Evolutionary conservation across 2,888 invertebrate genomes (phyloP).

Genomic region (Drosophila conformis): DNA sequence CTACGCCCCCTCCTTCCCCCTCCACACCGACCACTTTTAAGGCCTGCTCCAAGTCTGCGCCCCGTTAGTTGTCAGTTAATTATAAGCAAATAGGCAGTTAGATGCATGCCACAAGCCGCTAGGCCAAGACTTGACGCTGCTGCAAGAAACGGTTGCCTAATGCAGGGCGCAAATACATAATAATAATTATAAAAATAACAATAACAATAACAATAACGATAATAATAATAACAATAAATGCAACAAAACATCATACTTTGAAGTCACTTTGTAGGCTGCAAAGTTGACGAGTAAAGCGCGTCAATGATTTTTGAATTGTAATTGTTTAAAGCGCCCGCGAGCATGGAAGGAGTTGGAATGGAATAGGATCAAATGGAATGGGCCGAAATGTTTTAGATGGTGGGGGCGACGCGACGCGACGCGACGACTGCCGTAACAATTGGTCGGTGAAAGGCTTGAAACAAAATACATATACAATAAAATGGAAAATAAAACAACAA

Average conservation of each 20-base stretch:
- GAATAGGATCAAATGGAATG: slow-evolving; percentile 7
- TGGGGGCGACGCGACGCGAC: slow-evolving; percentile 44
- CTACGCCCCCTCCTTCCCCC: not conserved
- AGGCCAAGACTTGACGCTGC: not conserved
- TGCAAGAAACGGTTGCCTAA: slow-evolving; percentile 17
- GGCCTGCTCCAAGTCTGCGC: not conserved
- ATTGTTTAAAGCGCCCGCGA: slow-evolving; percentile 71
- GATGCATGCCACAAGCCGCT: slow-evolving; percentile 44
- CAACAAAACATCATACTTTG: slow-evolving; percentile 62
- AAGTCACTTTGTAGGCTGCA: slow-evolving; percentile 62
- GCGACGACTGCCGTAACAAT: slow-evolving; percentile 76
- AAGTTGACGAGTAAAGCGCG: slow-evolving; percentile 66
- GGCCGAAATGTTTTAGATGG: not conserved
- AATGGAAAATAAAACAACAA: slow-evolving; percentile 23
- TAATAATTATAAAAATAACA: slow-evolving; percentile 7
- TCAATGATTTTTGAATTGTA: slow-evolving; percentile 83
- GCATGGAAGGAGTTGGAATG: slow-evolving; percentile 34
- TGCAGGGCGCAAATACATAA: slow-evolving; percentile 13
- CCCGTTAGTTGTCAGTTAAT: slow-evolving; percentile 51
- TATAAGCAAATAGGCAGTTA: slow-evolving; percentile 62
- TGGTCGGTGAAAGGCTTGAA: slow-evolving; percentile 78
- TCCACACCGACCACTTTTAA: no score
- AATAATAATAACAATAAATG: slow-evolving; percentile 21
- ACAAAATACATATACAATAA: slow-evolving; percentile 60
- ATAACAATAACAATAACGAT: slow-evolving; percentile 1